A percentile compares a stretch with the other conserved stretches of the same genome.
Evolutionary conservation across 2,797 vertebrate genomes (phyloP).

Genomic region (Propithecus perrieri): DNA sequence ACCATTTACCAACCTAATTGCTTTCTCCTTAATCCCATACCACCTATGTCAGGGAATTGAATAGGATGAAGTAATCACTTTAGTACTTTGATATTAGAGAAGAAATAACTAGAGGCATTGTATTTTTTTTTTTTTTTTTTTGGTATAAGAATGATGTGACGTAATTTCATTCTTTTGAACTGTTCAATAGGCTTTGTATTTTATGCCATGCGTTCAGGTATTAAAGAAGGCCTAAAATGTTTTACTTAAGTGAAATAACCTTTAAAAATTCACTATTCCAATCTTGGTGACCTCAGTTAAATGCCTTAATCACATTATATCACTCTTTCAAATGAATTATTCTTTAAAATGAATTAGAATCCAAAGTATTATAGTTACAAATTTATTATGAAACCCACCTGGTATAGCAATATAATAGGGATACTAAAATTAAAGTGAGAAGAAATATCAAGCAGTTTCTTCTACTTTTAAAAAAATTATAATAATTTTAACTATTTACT

Average conservation of each 20-base stretch:
- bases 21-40: not conserved
- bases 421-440: slow-evolving; percentile 33
- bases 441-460: not conserved
- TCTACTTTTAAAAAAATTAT: not conserved
- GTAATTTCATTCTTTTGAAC: not conserved
- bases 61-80: not conserved
- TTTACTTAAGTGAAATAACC: slow-evolving; percentile 44
- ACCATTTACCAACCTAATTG: not conserved
- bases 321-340: slow-evolving; percentile 28
- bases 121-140: not conserved
- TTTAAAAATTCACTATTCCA: slow-evolving; percentile 3
- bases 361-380: slow-evolving; percentile 16
- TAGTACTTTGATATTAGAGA: not conserved
- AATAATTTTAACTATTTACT: not conserved
- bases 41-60: not conserved
- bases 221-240: not conserved
- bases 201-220: not conserved
- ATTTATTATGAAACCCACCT: slow-evolving; percentile 22
- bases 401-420: not conserved
- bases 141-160: not conserved
- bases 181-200: not conserved
- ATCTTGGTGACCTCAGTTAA: slow-evolving; percentile 23
- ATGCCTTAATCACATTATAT: slow-evolving; percentile 13
- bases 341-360: slow-evolving; percentile 39
- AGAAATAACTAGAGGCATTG: not conserved